These are phyloP conservation scores for Augochlorella aurata DNA, from an alignment of 2,888 invertebrate genomes.

Conservation along the genomic window DNA sequence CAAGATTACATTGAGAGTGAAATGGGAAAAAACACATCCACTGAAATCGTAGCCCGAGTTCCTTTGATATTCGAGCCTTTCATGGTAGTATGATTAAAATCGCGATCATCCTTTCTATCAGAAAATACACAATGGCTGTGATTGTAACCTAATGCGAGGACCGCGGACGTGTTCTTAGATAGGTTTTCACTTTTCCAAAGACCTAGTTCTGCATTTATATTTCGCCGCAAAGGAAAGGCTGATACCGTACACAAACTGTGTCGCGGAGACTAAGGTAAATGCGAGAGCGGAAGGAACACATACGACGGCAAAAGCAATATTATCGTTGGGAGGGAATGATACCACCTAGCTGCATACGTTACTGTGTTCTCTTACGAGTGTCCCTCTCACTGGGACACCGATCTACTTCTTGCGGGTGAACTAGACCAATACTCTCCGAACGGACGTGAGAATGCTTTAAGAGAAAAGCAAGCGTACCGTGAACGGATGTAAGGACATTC, in stretches of 20 bases:
- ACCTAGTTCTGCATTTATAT: constrained; percentile 56
- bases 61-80: no score
- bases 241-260: constrained; percentile 40
- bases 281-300: constrained; percentile 59
- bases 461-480: constrained; percentile 36
- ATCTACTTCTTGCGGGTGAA: constrained; percentile 43
- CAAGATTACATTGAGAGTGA: no score
- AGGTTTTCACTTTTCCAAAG: constrained; percentile 49
- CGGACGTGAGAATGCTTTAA: constrained; percentile 49
- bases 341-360: constrained; percentile 75
- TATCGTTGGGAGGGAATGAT: constrained; percentile 76
- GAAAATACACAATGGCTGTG: neutral
- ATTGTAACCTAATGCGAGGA: neutral
- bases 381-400: constrained; percentile 49
- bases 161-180: neutral
- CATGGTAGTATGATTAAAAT: no score
- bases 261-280: constrained; percentile 57
- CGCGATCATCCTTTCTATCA: neutral
- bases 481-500: constrained; percentile 22
- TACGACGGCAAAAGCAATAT: constrained; percentile 73
- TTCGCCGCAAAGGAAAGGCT: constrained; percentile 33
- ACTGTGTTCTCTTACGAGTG: constrained; percentile 61
- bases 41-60: no score
- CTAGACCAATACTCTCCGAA: constrained; percentile 37
- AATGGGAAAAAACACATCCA: no score